phyloP scores from a whole-genome alignment of 2,113 vertebrate genomes.

The human region DNA sequence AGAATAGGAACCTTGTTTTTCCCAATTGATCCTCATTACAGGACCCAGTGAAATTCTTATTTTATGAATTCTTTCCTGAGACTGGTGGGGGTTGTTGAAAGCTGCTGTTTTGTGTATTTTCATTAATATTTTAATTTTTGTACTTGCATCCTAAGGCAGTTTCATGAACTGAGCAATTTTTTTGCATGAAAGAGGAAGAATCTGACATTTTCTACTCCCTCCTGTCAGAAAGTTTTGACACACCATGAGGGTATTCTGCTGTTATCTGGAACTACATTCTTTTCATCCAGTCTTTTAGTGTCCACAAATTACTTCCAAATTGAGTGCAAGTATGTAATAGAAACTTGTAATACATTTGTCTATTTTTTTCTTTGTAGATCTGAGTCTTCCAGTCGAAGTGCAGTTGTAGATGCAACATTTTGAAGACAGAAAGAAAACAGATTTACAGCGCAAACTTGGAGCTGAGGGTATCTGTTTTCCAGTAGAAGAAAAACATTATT shows the following conservation, averaged over 20 bases:
- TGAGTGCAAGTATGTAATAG: not conserved
- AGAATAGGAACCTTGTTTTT: not conserved
- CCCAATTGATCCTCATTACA: not conserved
- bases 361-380: not conserved
- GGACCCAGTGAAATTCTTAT: not conserved
- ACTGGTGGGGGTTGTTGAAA: not conserved
- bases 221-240: not conserved
- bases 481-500: not conserved
- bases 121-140: slow-evolving; percentile 62
- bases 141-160: not conserved
- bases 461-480: not conserved
- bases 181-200: not conserved
- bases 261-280: not conserved
- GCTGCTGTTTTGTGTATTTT: slow-evolving; percentile 16
- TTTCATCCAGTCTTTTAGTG: not conserved
- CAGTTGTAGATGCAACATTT: not conserved
- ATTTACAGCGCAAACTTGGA: not conserved
- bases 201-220: not conserved
- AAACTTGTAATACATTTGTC: not conserved
- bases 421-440: not conserved
- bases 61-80: not conserved
- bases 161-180: not conserved
- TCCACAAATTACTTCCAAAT: not conserved
- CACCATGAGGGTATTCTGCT: not conserved
- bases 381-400: not conserved